phyloP scores from a whole-genome alignment of 2,797 vertebrate species.

The Poecilia velifera region DNA sequence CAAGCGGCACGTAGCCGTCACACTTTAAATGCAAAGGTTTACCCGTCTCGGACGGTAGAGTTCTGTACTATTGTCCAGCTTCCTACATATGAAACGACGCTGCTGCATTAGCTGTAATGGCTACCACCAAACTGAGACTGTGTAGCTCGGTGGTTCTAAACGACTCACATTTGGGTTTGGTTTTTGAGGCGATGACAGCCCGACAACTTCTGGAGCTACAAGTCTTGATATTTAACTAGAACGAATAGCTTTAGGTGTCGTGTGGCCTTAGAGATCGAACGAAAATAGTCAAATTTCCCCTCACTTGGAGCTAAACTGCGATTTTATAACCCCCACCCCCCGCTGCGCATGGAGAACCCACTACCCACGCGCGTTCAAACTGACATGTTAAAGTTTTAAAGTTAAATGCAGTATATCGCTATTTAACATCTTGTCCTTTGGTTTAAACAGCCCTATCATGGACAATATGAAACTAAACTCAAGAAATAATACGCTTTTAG shows the following conservation, averaged over 20 bases:
- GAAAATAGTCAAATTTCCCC: not conserved
- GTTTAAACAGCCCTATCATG: not conserved
- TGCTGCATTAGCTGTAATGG: conserved; percentile 68
- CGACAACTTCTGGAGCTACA: not conserved
- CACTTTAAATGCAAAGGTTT: conserved; percentile 60
- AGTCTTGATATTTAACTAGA: not conserved
- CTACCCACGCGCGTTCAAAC: not conserved
- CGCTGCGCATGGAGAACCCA: not conserved
- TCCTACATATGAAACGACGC: conserved; percentile 48
- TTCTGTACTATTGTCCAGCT: conserved; percentile 2
- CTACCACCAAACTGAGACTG: conserved; percentile 48
- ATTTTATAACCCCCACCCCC: not conserved
- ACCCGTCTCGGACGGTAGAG: conserved; percentile 25
- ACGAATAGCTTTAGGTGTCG: not conserved
- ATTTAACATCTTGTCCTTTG: not conserved
- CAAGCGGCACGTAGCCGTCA: conserved; percentile 76
- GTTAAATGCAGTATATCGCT: not conserved
- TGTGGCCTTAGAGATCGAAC: not conserved
- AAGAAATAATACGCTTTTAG: not conserved
- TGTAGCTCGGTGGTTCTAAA: conserved; percentile 17
- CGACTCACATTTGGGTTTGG: not conserved
- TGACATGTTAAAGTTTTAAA: not conserved
- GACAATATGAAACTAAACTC: not conserved
- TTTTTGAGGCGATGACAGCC: not conserved
- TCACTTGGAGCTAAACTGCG: not conserved